Evolutionary conservation across 2,113 vertebrate species (phyloP).

Genomic region (Pelmatolapia mariae): DNA sequence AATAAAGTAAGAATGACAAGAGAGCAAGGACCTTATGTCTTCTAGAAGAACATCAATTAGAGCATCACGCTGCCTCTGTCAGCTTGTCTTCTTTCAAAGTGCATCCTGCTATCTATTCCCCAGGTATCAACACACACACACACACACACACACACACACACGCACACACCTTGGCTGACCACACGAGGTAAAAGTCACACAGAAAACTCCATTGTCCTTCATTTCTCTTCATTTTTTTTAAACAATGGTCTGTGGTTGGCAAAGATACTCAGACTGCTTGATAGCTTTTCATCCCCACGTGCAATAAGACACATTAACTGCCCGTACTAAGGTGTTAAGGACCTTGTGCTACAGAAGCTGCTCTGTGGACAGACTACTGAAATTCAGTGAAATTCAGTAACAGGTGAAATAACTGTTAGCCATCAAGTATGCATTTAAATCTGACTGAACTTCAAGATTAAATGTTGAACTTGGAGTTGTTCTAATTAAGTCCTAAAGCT

Average conservation of each 20-base stretch:
- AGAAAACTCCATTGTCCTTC: neutral
- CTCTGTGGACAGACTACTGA: neutral
- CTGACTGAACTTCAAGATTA: neutral
- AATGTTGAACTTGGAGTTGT: neutral
- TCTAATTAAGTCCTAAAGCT: neutral
- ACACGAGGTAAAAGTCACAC: neutral
- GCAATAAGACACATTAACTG: neutral
- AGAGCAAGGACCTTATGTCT: neutral
- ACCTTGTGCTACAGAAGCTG: neutral
- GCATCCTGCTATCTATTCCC: neutral
- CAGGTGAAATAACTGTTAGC: neutral
- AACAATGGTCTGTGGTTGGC: neutral
- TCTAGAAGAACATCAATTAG: neutral
- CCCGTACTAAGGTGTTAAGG: neutral
- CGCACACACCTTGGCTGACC: neutral
- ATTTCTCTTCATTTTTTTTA: neutral
- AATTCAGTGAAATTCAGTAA: neutral
- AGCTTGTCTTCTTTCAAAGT: neutral
- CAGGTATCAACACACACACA: neutral
- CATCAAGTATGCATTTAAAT: neutral
- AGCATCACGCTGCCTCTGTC: neutral
- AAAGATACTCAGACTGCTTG: neutral
- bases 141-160: neutral
- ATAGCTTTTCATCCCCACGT: neutral
- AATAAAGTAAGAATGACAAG: neutral